Conservation (phyloP, 64 coral and sea anemone genomes). For the Exaiptasia diaphana region DNA sequence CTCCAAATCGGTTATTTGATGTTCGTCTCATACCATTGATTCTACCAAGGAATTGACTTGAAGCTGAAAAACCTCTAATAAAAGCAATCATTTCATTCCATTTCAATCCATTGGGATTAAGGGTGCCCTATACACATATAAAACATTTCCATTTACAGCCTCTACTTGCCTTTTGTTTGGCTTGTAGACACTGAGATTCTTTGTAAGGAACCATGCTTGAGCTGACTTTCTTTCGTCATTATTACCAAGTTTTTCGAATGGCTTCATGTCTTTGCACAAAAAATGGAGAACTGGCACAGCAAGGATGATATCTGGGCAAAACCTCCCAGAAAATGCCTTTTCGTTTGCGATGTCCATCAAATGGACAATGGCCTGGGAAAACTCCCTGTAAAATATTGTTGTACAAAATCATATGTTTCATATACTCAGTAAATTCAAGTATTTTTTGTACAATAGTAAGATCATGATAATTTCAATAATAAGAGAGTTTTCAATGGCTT, state of each 20-base stretch:
- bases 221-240: neutral
- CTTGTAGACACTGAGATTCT: neutral
- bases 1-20: too few relatives aligned
- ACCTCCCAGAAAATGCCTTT: too few relatives aligned
- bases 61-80: neutral
- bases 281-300: conserved; percentile 53
- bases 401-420: too few relatives aligned
- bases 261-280: conserved; percentile 27
- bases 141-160: neutral
- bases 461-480: too few relatives aligned
- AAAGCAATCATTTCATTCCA: too few relatives aligned
- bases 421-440: too few relatives aligned
- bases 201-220: neutral
- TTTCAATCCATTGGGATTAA: too few relatives aligned
- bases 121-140: too few relatives aligned
- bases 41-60: neutral
- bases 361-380: neutral
- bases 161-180: neutral
- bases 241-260: conserved; percentile 21
- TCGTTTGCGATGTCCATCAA: too few relatives aligned
- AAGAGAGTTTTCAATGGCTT: too few relatives aligned
- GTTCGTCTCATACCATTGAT: too few relatives aligned
- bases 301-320: conserved; percentile 1
- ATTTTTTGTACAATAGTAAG: too few relatives aligned
- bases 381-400: neutral